Base-by-base conservation (phyloP, 2,888 invertebrate species). In the Melieria picta region DNA sequence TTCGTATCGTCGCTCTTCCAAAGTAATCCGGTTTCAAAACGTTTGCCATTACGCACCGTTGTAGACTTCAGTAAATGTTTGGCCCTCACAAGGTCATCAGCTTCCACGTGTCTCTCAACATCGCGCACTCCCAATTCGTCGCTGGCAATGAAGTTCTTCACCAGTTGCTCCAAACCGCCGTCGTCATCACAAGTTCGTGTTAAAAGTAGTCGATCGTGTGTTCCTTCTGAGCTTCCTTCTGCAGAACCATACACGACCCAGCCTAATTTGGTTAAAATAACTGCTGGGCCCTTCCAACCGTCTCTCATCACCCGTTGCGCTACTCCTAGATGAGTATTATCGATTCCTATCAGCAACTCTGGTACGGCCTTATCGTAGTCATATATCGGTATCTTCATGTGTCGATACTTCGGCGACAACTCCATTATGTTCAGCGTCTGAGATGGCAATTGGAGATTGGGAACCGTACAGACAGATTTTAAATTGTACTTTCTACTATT, bases 1-100 rank as follows among this genome's bases (percentile, higher is more conserved):
- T 50, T 30, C 58, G 52, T 55, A 56, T 62, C n/a, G 43, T 77
- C 74, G 30, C 57, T 47, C 64, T 76, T 76, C 76, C 79, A 79
- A 7, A 78, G 57, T 4, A 78, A 62, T 7, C 75, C 74, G 7
- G 76, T 75, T 68, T 77, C 74, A 52, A 56, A 71, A 5, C 62
- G 55, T 13, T 13, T 6, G 5, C 62, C 47, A 10, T 7, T 4
- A 5, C 61, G 52, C 3, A 42, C n/a, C 2, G 61, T 71, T 5
- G 52, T 56, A 4, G n/a, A 46, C 11, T 65, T 10, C 42, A 71
- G 10, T n/a, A 61, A 46, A 6, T 11, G 43, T 13, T 43, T 62
- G 3, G 71, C 71, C 43, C 71, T 58, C 10, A 56, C 5, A 2
- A 43, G 7, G 6, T 55, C 66, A 4, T 55, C 62, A 7, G 47